Evolutionary conservation across 2,113 vertebrate genomes (phyloP), one percentile per base, ranked within the genome.

Genomic region (Plotosus lineatus): DNA sequence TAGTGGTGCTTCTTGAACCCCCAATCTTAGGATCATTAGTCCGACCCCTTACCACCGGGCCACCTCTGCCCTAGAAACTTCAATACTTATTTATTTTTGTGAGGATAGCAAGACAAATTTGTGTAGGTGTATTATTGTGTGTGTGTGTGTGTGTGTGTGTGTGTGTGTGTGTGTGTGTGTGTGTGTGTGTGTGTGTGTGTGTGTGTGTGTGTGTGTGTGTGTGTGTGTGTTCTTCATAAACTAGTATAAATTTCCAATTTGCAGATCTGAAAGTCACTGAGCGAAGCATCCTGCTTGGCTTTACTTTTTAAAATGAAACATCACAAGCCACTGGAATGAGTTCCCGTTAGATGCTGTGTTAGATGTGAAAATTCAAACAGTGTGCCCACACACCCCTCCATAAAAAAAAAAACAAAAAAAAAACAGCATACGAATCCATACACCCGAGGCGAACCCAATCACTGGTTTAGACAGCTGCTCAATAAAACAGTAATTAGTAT

Each of bases 401-500:
- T n/a, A n/a, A n/a, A n/a, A n/a, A n/a, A n/a, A n/a, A n/a, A n/a
- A n/a, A n/a, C n/a, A n/a, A n/a, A n/a, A n/a, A n/a, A n/a, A 23
- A 44, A 12, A 56, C 38, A 19, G 31, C 17, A 40, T 71, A 7
- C 56, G 7, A 33, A n/a, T 28, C 51, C 11, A 36, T 23, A 60
- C 3, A 80, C 69, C 68, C 9, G 4, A 80, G 56, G 79, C 68
- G 31, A 60, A 23, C 40, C 17, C 12, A 33, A 61, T 80, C 55
- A 8, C 61, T 12, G 51, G 21, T 79, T 71, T 46, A 80, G 55
- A 74, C 69, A 81, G 53, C 63, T 6, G 46, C 9, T 51, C 69
- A 74, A 53, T 74, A 74, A 73, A 80, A 74, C 42, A 61, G 44
- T 74, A 74, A 80, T 80, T 74, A 73, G 38, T 31, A 74, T 74